Percentiles rank a stretch among this genome's conserved stretches.
Conservation (phyloP, 2,113 vertebrate genomes). For the Myotis yumanensis region DNA sequence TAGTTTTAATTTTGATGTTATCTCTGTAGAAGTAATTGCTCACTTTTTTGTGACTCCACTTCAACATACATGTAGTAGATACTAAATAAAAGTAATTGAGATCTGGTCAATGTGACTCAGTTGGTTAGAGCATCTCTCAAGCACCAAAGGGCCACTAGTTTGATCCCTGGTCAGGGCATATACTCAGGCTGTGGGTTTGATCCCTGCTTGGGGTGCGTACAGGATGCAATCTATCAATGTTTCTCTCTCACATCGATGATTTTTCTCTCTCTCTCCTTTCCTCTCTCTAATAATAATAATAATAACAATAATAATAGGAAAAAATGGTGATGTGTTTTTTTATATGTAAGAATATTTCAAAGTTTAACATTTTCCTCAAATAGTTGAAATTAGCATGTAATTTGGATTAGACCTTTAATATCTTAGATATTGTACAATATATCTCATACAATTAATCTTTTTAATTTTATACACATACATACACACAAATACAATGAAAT, state of each 20-base stretch:
- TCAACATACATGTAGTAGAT: not conserved
- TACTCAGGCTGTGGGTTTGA: not conserved
- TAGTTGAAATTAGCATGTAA: not conserved
- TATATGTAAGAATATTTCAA: not conserved
- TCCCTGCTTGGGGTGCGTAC: not conserved
- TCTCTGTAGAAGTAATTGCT: not conserved
- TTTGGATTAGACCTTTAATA: not conserved
- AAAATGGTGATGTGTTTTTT: not conserved
- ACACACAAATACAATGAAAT: not conserved
- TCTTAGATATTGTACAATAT: not conserved
- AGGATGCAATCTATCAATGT: not conserved
- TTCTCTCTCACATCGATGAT: not conserved
- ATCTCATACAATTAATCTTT: not conserved
- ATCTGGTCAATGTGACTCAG: not conserved
- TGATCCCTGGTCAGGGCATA: not conserved
- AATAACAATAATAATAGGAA: not conserved
- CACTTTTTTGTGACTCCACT: not conserved
- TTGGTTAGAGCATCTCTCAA: not conserved
- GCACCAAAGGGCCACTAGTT: not conserved
- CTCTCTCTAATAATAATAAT: not conserved
- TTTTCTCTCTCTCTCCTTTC: not conserved
- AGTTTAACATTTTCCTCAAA: not conserved
- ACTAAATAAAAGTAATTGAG: not conserved
- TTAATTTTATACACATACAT: not conserved
- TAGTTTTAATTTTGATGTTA: not conserved